These are phyloP conservation scores for Spisula solida DNA, from an alignment of 2,888 invertebrate genomes.

Conservation along the genomic window DNA sequence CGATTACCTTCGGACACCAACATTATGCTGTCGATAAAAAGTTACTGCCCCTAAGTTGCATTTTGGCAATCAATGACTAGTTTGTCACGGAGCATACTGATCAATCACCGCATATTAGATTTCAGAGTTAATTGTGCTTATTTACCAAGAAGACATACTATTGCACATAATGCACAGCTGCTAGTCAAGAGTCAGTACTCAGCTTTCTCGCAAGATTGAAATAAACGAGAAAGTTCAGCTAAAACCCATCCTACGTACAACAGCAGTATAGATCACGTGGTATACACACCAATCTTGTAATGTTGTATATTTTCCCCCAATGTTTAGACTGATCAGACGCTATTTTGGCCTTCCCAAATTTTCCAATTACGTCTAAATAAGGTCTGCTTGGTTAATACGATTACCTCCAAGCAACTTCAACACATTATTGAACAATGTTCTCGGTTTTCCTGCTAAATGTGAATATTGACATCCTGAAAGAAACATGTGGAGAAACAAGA, in stretches of 20 bases:
- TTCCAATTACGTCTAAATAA: constrained; percentile 17
- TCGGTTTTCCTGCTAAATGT: neutral
- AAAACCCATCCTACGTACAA: neutral
- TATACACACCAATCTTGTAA: neutral
- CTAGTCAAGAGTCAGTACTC: no score
- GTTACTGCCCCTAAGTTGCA: no score
- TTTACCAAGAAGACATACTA: no score
- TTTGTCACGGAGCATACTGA: no score
- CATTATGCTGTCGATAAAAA: no score
- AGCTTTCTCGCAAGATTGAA: no score
- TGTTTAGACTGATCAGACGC: constrained; percentile 14
- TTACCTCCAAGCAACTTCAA: neutral
- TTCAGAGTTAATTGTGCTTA: no score
- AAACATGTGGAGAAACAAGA: neutral
- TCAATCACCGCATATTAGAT: no score
- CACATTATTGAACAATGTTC: constrained; percentile 8
- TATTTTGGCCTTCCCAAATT: constrained; percentile 3
- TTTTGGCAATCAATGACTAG: no score
- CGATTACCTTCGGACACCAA: no score
- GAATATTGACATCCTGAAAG: neutral
- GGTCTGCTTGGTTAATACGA: neutral
- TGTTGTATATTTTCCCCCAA: neutral
- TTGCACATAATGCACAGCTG: no score
- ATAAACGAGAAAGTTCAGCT: neutral
- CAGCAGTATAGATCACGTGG: neutral